A percentile compares a stretch with the other conserved stretches of the same genome.
These are phyloP conservation scores for Fabriciana adippe DNA, from an alignment of 2,888 invertebrate species.

Conservation along the genomic window DNA sequence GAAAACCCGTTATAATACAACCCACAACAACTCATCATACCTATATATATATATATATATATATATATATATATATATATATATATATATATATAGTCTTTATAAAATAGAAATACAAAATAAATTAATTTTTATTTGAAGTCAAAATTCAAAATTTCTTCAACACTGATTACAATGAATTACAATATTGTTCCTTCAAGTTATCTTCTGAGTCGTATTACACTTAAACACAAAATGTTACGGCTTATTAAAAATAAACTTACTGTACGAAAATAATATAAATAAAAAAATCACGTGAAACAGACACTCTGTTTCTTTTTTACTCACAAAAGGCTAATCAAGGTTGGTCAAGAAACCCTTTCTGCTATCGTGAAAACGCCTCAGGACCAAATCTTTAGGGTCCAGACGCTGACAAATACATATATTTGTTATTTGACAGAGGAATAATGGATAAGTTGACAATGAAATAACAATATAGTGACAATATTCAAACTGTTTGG, in stretches of 20 bases:
- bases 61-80: too few species aligned
- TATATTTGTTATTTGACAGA: constrained; percentile 8
- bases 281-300: neutral
- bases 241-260: neutral
- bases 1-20: too few species aligned
- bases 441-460: neutral
- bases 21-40: too few species aligned
- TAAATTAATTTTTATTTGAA: too few species aligned
- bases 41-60: too few species aligned
- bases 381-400: constrained; percentile 5
- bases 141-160: too few species aligned
- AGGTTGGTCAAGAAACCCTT: constrained; percentile 1
- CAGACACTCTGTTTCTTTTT: neutral
- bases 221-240: too few species aligned
- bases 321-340: constrained; percentile 4
- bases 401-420: neutral
- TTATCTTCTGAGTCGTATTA: too few species aligned
- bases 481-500: neutral
- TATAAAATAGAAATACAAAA: too few species aligned
- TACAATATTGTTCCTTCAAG: too few species aligned
- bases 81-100: too few species aligned
- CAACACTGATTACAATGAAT: too few species aligned
- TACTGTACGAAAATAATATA: neutral
- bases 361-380: constrained; percentile 8
- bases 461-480: constrained; percentile 5